Conservation (phyloP, 1,140 invertebrate genomes). For the Papilio aristodemus region DNA sequence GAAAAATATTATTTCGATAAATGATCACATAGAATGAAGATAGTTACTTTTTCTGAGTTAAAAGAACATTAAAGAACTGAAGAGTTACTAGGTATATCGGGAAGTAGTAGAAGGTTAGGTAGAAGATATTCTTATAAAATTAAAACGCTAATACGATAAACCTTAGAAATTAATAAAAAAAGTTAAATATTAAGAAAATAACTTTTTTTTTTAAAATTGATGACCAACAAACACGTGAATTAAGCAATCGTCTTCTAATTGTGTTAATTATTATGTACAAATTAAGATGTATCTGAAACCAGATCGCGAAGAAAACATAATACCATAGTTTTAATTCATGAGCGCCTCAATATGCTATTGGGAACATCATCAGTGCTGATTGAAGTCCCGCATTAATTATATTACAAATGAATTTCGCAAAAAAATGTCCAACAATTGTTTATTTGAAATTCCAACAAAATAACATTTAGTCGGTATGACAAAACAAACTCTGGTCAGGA, state of each 20-base stretch:
- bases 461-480: slow-evolving; percentile 79
- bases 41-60: neutral
- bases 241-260: slow-evolving; percentile 49
- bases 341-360: slow-evolving; percentile 59
- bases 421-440: slow-evolving; percentile 68
- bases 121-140: no score
- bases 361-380: slow-evolving; percentile 56
- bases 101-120: no score
- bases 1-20: neutral
- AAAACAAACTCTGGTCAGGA: slow-evolving; percentile 72
- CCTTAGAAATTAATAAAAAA: neutral
- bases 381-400: slow-evolving; percentile 69
- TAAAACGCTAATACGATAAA: no score
- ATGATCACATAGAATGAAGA: neutral
- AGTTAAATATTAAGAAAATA: neutral
- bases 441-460: slow-evolving; percentile 78
- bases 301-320: slow-evolving; percentile 53
- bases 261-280: slow-evolving; percentile 70
- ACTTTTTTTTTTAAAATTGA: no score
- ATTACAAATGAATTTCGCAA: slow-evolving; percentile 59
- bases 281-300: slow-evolving; percentile 65
- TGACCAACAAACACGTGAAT: slow-evolving; percentile 32
- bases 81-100: no score
- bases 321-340: slow-evolving; percentile 68
- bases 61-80: neutral